Percentiles rank a stretch among this genome's conserved stretches.
Evolutionary conservation across 2,888 invertebrate genomes (phyloP).

Genomic region (Helobdella robusta): DNA sequence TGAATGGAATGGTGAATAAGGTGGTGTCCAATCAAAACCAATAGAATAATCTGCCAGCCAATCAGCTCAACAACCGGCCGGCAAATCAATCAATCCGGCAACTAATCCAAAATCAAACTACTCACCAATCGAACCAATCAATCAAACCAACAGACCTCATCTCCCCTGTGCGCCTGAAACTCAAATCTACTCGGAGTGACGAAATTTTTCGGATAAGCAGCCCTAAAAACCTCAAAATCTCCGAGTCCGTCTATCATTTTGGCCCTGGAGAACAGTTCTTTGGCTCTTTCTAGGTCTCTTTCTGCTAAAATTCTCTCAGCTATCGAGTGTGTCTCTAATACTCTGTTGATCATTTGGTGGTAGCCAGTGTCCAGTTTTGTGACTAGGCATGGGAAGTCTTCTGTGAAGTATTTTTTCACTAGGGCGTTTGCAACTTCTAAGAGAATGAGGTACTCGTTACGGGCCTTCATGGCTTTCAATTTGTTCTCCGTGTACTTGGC

Average conservation of each 20-base stretch:
- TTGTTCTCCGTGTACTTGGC: constrained; percentile 79
- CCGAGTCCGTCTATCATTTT: constrained; percentile 65
- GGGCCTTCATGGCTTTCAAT: constrained; percentile 76
- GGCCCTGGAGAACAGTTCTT: constrained; percentile 62
- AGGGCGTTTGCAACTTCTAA: constrained; percentile 90
- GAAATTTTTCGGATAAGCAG: constrained; percentile 72
- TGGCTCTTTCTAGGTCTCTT: constrained; percentile 58
- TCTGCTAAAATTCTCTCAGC: constrained; percentile 69
- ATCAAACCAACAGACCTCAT: constrained; percentile 55
- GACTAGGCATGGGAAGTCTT: constrained; percentile 67
- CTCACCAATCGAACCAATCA: not conserved
- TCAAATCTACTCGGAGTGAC: constrained; percentile 79
- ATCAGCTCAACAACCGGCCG: too few species aligned
- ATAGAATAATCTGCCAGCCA: too few species aligned
- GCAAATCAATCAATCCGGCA: too few species aligned
- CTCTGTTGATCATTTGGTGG: constrained; percentile 78
- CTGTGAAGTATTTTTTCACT: constrained; percentile 89
- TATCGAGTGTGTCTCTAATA: constrained; percentile 69
- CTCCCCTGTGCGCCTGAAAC: constrained; percentile 67
- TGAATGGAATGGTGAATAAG: not conserved
- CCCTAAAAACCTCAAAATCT: constrained; percentile 79
- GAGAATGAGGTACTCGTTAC: constrained; percentile 85
- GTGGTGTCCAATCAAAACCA: not conserved
- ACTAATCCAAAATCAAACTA: not conserved
- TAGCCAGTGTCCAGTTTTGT: constrained; percentile 93